Conservation (phyloP, 2,797 vertebrate genomes). For the Huso huso region DNA sequence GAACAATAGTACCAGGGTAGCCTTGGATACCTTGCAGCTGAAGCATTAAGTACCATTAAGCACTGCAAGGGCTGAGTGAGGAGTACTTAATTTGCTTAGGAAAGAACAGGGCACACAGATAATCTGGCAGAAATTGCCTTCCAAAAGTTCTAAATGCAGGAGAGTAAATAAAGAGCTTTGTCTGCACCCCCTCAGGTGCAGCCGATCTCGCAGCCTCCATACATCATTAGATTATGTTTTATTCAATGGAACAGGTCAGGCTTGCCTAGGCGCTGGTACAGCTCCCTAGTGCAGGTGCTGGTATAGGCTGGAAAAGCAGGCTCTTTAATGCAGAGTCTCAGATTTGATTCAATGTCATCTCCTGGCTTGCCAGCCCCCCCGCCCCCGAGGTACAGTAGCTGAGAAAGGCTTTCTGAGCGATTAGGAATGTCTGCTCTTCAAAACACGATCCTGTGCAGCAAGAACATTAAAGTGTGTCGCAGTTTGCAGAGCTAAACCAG, state of each 20-base stretch:
- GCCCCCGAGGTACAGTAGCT: constrained; percentile 25
- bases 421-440: constrained; percentile 17
- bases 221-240: constrained; percentile 67
- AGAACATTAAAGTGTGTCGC: constrained; percentile 9
- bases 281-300: constrained; percentile 52
- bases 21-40: constrained; percentile 38
- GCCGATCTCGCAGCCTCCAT: constrained; percentile 52
- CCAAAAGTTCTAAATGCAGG: constrained; percentile 63
- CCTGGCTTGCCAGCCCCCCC: constrained; percentile 27
- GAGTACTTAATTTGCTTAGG: constrained; percentile 63
- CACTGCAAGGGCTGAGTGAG: constrained; percentile 56
- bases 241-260: constrained; percentile 64
- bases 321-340: constrained; percentile 4
- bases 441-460: constrained; percentile 15
- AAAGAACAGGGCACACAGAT: constrained; percentile 65
- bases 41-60: constrained; percentile 59
- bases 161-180: constrained; percentile 61
- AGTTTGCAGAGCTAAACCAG: neutral
- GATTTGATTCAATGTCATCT: constrained; percentile 11
- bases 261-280: constrained; percentile 34
- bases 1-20: constrained; percentile 60
- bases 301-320: constrained; percentile 40
- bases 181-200: constrained; percentile 49
- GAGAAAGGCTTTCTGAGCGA: constrained; percentile 39
- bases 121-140: constrained; percentile 69